These are phyloP conservation scores for Antheraea yamamai DNA, from an alignment of 2,888 invertebrate species.

Conservation along the genomic window DNA sequence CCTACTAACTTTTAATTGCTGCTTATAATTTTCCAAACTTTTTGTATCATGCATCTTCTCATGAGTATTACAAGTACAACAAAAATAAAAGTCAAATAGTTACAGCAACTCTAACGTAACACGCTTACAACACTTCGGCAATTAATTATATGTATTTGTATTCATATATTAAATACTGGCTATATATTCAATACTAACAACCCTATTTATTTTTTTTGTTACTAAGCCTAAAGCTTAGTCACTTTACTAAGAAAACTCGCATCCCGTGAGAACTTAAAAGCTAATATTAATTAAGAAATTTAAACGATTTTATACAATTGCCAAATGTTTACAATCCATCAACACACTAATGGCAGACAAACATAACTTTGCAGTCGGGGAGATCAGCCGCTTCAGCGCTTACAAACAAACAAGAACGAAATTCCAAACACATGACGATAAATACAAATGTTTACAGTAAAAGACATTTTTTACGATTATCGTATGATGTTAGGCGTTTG, in stretches of 20 bases:
- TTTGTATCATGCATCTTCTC: too few relatives aligned
- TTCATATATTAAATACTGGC: too few relatives aligned
- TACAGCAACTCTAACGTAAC: too few relatives aligned
- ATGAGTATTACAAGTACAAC: too few relatives aligned
- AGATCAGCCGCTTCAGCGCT: neutral
- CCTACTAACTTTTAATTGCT: too few relatives aligned
- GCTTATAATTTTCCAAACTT: too few relatives aligned
- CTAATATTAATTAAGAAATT: conserved; percentile 9
- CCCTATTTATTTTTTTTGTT: neutral
- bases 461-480: neutral
- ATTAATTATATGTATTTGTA: too few relatives aligned
- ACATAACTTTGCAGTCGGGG: neutral
- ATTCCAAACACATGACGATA: neutral
- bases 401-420: neutral
- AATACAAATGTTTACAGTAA: neutral
- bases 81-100: too few relatives aligned
- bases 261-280: conserved; percentile 6
- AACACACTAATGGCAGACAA: conserved; percentile 7
- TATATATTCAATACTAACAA: neutral
- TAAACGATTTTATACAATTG: conserved; percentile 11
- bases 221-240: neutral
- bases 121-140: too few relatives aligned
- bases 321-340: conserved; percentile 11
- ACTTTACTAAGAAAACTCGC: neutral
- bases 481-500: neutral